A percentile compares a stretch with the other conserved stretches of the same genome.
Conservation (phyloP, 2,797 vertebrate species). For the Gymnoscopelus microlampas region DNA sequence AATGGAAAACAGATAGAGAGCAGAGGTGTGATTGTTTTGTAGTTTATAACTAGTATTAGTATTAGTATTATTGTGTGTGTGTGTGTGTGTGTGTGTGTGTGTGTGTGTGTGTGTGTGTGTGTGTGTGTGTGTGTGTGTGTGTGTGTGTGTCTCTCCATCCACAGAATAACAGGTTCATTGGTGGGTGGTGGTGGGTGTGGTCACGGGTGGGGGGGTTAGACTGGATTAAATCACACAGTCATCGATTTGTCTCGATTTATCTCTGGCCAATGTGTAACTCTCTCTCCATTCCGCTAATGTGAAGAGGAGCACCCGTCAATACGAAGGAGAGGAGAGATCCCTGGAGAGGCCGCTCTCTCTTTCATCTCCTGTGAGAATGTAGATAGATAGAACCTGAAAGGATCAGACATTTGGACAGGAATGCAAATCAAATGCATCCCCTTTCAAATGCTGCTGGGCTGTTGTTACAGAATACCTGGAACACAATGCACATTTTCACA, state of each 20-base stretch:
- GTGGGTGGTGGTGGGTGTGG: conserved; percentile 40
- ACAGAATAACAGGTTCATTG: conserved; percentile 7
- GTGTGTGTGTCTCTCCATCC: background rate
- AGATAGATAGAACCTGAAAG: background rate
- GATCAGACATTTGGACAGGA: conserved; percentile 1
- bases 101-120: no score
- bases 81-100: no score
- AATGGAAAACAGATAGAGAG: no score
- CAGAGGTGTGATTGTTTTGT: no score
- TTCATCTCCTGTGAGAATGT: background rate
- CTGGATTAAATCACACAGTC: conserved; percentile 13
- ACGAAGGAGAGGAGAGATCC: background rate
- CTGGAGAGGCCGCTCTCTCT: background rate
- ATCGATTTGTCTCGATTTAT: conserved; percentile 6
- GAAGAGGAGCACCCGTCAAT: background rate
- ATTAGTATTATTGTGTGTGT: no score
- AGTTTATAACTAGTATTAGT: no score
- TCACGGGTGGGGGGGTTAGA: background rate
- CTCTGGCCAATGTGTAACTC: conserved; percentile 1
- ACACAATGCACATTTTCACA: no score
- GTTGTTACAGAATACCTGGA: no score
- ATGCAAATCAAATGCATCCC: conserved; percentile 8
- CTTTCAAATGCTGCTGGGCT: background rate
- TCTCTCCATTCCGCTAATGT: conserved; percentile 16
- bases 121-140: no score